These are phyloP conservation scores for Chironomus striatipennis DNA, from an alignment of 1,140 invertebrate species.

Conservation along the genomic window DNA sequence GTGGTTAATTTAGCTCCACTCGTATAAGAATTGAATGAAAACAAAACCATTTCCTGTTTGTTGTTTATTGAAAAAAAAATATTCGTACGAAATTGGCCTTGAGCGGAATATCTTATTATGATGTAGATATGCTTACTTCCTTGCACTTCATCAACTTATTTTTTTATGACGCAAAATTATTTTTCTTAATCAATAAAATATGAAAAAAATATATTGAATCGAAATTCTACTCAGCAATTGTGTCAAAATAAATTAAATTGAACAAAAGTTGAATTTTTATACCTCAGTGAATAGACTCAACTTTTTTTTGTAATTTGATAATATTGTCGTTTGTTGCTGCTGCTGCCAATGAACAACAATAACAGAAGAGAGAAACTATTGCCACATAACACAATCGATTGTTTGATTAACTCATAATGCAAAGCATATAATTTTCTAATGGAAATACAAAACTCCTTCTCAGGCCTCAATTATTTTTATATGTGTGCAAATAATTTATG, in stretches of 20 bases:
- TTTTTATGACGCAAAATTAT: no score
- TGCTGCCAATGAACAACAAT: no score
- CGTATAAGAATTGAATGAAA: no score
- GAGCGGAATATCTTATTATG: neutral
- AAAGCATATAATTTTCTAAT: constrained; percentile 16
- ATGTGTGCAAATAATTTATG: constrained; percentile 17
- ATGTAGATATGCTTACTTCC: no score
- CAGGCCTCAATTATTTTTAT: neutral
- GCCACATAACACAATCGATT: neutral
- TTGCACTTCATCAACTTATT: no score
- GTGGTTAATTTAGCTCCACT: neutral
- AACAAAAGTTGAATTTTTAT: neutral
- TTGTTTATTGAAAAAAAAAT: neutral
- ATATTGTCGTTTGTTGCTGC: neutral
- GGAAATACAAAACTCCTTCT: constrained; percentile 19
- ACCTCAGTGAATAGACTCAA: neutral
- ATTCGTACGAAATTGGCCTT: neutral
- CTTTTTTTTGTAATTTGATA: neutral
- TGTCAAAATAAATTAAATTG: neutral
- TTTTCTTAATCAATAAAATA: no score
- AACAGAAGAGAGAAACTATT: no score
- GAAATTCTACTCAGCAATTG: neutral
- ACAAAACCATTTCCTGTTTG: neutral
- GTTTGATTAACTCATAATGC: constrained; percentile 21
- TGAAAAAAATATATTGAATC: no score